These are phyloP conservation scores for Trachymyrmex septentrionalis DNA, from an alignment of 1,140 invertebrate genomes.

Conservation along the genomic window DNA sequence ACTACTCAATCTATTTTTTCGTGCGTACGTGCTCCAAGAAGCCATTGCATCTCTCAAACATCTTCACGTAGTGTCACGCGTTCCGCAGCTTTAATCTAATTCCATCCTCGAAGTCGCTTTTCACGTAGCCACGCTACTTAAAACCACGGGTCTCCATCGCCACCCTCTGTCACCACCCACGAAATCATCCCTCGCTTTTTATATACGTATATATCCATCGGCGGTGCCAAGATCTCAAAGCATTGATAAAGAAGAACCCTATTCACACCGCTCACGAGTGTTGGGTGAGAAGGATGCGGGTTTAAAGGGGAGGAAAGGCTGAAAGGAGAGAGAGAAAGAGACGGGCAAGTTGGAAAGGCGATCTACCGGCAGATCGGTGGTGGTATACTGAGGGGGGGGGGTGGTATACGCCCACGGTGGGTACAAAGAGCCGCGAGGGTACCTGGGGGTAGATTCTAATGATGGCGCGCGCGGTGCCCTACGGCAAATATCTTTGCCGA, in stretches of 20 bases:
- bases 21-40: not conserved
- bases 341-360: slow-evolving; percentile 21
- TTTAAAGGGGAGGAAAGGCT: slow-evolving; percentile 6
- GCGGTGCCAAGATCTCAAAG: slow-evolving; percentile 67
- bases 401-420: slow-evolving; percentile 13
- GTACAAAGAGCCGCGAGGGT: slow-evolving; percentile 69
- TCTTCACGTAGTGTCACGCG: slow-evolving; percentile 19
- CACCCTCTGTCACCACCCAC: not conserved
- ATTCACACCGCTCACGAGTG: slow-evolving; percentile 52
- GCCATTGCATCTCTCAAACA: slow-evolving; percentile 5
- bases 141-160: not conserved
- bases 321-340: not conserved
- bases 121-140: not conserved
- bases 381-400: not conserved
- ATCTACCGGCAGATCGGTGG: slow-evolving; percentile 30
- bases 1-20: too few species aligned
- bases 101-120: slow-evolving; percentile 49
- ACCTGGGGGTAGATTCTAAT: slow-evolving; percentile 73
- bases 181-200: slow-evolving; percentile 37
- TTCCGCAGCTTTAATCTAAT: slow-evolving; percentile 64
- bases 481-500: slow-evolving; percentile 71
- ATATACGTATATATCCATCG: slow-evolving; percentile 48
- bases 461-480: slow-evolving; percentile 69
- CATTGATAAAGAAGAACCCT: slow-evolving; percentile 69
- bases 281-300: not conserved